Evolutionary conservation across 1,140 invertebrate genomes (phyloP).

Genomic region (Macrocentrus cingulum): DNA sequence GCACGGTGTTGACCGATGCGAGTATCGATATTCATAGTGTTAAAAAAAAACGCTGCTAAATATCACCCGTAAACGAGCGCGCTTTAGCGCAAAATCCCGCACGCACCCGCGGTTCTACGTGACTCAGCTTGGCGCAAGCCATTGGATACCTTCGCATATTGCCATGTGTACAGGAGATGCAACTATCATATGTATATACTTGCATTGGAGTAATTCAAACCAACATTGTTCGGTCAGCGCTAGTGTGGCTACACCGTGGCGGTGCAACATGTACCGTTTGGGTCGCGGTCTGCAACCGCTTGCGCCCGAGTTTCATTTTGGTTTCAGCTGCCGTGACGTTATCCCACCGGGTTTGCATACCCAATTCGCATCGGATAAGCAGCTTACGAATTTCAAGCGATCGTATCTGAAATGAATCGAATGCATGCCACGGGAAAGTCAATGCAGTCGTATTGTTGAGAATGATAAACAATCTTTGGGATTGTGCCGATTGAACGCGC

Average conservation of each 20-base stretch:
- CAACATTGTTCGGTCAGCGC: slow-evolving; percentile 26
- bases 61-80: no score
- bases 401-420: slow-evolving; percentile 28
- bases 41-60: no score
- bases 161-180: no score
- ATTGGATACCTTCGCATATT: no score
- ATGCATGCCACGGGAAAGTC: slow-evolving; percentile 6
- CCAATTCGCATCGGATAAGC: slow-evolving; percentile 28
- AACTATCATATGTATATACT: not conserved
- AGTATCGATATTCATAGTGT: not conserved
- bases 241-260: slow-evolving; percentile 20
- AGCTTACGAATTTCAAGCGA: slow-evolving; percentile 27
- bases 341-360: slow-evolving; percentile 27
- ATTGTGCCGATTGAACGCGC: no score
- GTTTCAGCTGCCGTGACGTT: slow-evolving; percentile 29
- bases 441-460: slow-evolving; percentile 15
- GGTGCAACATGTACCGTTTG: slow-evolving; percentile 11
- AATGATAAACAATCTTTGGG: slow-evolving; percentile 23
- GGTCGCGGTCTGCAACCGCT: slow-evolving; percentile 7
- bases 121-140: no score
- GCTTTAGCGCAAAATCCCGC: no score
- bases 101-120: no score
- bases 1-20: not conserved
- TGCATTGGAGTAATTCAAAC: slow-evolving; percentile 25
- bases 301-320: slow-evolving; percentile 20